Conservation (phyloP, 2,888 invertebrate genomes). For the Allygus modestus region DNA sequence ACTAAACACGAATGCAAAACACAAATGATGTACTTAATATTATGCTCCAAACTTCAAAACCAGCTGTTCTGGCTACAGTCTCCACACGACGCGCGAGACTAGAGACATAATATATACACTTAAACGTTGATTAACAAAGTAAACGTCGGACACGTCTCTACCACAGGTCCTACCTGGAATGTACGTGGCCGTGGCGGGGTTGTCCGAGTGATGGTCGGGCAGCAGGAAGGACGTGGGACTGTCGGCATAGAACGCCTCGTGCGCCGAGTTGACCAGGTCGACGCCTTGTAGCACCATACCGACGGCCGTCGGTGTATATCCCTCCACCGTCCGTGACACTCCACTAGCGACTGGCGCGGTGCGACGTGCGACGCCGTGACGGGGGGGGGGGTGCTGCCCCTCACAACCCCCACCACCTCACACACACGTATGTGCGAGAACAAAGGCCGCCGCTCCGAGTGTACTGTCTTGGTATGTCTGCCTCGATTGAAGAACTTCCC, state of each 20-base stretch:
- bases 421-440: not conserved
- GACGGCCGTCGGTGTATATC: too few relatives aligned
- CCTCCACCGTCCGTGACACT: slow-evolving; percentile 31
- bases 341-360: slow-evolving; percentile 61
- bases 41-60: too few relatives aligned
- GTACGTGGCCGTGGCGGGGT: slow-evolving; percentile 61
- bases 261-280: slow-evolving; percentile 79
- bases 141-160: too few relatives aligned
- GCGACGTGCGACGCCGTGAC: slow-evolving; percentile 65
- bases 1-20: too few relatives aligned
- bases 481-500: not conserved
- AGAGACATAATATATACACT: too few relatives aligned
- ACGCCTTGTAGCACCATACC: slow-evolving; percentile 88
- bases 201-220: slow-evolving; percentile 65
- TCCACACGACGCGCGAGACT: too few relatives aligned
- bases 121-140: too few relatives aligned
- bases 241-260: slow-evolving; percentile 85
- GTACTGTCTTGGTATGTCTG: not conserved
- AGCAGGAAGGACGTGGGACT: slow-evolving; percentile 72
- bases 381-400: slow-evolving; percentile 69
- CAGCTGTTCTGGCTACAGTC: too few relatives aligned
- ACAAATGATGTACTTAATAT: too few relatives aligned
- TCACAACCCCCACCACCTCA: slow-evolving; percentile 69
- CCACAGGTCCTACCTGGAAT: too few relatives aligned
- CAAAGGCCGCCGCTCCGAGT: slow-evolving; percentile 21